Evolutionary conservation across 2,113 vertebrate species (phyloP).

Genomic region (Procavia capensis): DNA sequence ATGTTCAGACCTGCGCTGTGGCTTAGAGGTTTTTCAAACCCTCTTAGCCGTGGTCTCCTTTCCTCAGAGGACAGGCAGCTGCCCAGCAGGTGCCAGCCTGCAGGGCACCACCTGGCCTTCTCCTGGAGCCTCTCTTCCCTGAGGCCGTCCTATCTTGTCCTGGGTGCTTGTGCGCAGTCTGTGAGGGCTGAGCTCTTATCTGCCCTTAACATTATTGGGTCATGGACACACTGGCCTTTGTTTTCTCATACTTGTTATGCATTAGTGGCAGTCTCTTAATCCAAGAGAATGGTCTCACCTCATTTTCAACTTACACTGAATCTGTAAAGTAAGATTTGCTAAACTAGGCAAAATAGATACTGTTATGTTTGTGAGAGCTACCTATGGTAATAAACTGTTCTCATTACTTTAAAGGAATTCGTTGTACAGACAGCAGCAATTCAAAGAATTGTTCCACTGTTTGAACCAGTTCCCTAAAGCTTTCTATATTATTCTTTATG

Average conservation of each 20-base stretch:
- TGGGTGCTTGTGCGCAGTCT: neutral
- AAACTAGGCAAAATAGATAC: constrained; percentile 25
- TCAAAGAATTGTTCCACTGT: constrained; percentile 43
- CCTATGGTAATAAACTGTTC: constrained; percentile 46
- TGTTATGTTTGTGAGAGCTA: neutral
- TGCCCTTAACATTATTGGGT: neutral
- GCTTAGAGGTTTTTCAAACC: neutral
- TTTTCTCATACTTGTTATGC: constrained; percentile 54
- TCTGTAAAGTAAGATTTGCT: constrained; percentile 43
- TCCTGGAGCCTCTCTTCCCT: neutral
- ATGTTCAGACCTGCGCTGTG: neutral
- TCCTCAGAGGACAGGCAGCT: neutral
- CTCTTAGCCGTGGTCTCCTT: neutral
- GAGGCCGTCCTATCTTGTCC: neutral
- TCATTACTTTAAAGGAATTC: constrained; percentile 19
- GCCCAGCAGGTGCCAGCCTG: neutral
- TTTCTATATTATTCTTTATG: neutral
- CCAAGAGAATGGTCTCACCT: neutral
- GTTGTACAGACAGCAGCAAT: constrained; percentile 47
- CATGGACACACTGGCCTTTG: neutral
- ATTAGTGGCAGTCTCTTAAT: constrained; percentile 50
- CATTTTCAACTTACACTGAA: constrained; percentile 20
- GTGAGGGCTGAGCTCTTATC: neutral
- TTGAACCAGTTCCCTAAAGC: constrained; percentile 9
- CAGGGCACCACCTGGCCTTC: neutral